These are phyloP conservation scores for Manis pentadactyla DNA, from an alignment of 2,797 vertebrate species.

Conservation along the genomic window DNA sequence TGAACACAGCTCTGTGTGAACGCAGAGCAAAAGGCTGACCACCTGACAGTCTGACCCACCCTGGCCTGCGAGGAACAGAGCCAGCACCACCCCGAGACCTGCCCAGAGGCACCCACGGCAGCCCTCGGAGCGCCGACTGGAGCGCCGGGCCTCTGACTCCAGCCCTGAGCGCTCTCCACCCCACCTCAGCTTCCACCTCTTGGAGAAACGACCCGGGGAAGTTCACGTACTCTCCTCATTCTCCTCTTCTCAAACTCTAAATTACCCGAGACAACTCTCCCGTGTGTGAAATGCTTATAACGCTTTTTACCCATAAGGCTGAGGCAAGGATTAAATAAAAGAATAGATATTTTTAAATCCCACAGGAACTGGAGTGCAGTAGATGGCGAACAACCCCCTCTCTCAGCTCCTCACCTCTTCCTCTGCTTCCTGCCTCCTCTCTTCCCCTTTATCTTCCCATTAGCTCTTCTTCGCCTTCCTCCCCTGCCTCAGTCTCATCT, in stretches of 20 bases:
- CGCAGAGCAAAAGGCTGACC: background rate
- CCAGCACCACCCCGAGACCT: background rate
- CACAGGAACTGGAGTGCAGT: background rate
- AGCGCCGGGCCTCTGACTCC: background rate
- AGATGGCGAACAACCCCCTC: background rate
- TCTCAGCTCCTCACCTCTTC: background rate
- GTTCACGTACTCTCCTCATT: no score
- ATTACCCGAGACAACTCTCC: background rate
- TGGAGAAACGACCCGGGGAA: background rate
- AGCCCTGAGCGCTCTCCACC: fast-evolving
- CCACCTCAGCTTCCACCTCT: background rate
- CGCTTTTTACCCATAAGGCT: background rate
- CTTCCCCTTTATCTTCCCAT: no score
- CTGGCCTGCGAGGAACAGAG: background rate
- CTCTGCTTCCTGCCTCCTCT: background rate
- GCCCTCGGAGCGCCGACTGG: background rate
- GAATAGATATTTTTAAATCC: background rate
- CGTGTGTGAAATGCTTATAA: background rate
- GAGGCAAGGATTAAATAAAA: background rate
- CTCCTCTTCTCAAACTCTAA: background rate
- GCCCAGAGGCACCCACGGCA: background rate
- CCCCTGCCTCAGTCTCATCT: background rate
- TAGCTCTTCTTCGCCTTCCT: background rate
- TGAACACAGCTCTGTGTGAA: background rate
- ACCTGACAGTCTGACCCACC: background rate